Percentiles rank a stretch among this genome's conserved stretches.
phyloP scores from a whole-genome alignment of 2,797 vertebrate species.

The Eulemur rubriventer region DNA sequence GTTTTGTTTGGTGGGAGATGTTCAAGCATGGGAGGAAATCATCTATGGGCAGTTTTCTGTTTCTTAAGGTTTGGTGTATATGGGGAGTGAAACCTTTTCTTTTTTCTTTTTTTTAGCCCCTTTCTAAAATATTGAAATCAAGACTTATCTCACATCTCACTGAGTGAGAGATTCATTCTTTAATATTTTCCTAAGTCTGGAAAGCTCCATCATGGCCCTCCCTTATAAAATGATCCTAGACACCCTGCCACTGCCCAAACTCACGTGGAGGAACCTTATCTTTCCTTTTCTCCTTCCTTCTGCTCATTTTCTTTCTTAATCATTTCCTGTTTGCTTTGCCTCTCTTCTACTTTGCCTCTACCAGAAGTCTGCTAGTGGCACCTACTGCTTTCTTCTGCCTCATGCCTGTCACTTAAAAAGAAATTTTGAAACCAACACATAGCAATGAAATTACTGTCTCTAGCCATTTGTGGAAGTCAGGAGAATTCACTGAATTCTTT shows the following conservation, averaged over 20 bases:
- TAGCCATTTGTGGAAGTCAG: neutral
- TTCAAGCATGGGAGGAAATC: neutral
- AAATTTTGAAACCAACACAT: neutral
- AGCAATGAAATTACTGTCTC: neutral
- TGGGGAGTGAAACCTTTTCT: neutral
- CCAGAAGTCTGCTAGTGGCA: neutral
- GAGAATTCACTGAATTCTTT: neutral
- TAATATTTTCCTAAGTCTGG: neutral
- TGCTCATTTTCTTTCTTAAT: neutral
- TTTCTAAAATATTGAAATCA: slow-evolving; percentile 12
- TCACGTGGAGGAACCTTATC: neutral
- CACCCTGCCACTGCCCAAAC: neutral
- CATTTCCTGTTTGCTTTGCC: neutral
- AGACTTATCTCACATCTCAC: neutral
- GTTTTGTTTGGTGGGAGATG: neutral
- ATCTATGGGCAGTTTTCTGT: neutral
- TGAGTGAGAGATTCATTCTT: neutral
- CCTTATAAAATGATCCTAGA: neutral
- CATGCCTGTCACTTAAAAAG: neutral
- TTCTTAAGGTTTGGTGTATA: neutral
- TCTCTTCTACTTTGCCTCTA: neutral
- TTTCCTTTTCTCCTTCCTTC: neutral
- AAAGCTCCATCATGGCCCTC: neutral
- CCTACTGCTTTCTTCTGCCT: neutral
- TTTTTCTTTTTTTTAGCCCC: neutral